These are phyloP conservation scores for Grallaria varia DNA, from an alignment of 2,113 vertebrate species.

Conservation along the genomic window DNA sequence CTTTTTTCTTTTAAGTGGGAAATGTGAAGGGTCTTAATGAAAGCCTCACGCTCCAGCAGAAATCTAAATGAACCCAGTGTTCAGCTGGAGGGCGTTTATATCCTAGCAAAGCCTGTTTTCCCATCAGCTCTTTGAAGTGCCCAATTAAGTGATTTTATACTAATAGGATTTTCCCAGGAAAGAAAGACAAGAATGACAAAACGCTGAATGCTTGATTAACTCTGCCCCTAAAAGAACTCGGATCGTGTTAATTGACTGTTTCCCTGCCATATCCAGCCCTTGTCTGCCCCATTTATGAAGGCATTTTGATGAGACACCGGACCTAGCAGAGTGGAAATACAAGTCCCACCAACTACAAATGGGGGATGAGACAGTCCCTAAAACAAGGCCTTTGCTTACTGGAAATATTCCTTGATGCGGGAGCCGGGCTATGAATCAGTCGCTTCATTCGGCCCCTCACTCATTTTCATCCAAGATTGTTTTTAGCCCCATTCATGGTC, in stretches of 20 bases:
- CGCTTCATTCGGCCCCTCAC: slow-evolving; percentile 46
- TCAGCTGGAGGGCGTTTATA: slow-evolving; percentile 27
- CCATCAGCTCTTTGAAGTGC: slow-evolving; percentile 64
- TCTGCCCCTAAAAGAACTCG: slow-evolving; percentile 52
- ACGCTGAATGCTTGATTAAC: slow-evolving; percentile 63
- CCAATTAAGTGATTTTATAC: slow-evolving; percentile 67
- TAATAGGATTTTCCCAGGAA: slow-evolving; percentile 70
- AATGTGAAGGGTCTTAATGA: slow-evolving; percentile 34
- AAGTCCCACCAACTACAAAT: slow-evolving; percentile 34
- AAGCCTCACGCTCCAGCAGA: slow-evolving; percentile 38
- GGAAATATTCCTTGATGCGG: slow-evolving; percentile 39
- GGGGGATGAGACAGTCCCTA: slow-evolving; percentile 12
- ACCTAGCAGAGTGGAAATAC: slow-evolving; percentile 59
- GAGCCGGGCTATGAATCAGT: slow-evolving; percentile 27
- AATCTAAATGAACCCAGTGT: slow-evolving; percentile 58
- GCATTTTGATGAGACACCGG: slow-evolving; percentile 63
- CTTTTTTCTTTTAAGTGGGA: slow-evolving; percentile 43
- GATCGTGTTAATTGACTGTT: slow-evolving; percentile 52
- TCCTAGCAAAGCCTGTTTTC: slow-evolving; percentile 28
- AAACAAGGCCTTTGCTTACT: slow-evolving; percentile 34
- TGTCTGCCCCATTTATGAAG: slow-evolving; percentile 61
- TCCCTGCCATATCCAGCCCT: slow-evolving; percentile 59
- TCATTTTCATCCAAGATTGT: slow-evolving; percentile 51
- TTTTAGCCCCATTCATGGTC: slow-evolving; percentile 22
- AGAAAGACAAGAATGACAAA: slow-evolving; percentile 64